A percentile compares a stretch with the other conserved stretches of the same genome.
These are phyloP conservation scores for Chelon auratus DNA, from an alignment of 2,797 vertebrate species.

Conservation along the genomic window DNA sequence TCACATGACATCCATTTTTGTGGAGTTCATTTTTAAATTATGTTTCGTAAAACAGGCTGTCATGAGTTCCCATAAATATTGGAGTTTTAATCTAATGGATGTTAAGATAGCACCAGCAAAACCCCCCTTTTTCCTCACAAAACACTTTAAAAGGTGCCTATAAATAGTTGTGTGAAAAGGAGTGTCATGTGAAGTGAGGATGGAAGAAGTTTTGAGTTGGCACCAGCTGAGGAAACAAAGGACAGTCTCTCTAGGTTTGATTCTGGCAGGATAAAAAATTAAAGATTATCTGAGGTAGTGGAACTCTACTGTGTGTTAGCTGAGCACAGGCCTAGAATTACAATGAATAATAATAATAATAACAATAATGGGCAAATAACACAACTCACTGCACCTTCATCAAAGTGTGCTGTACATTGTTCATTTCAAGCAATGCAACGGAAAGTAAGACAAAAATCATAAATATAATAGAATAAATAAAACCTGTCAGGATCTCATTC, in stretches of 20 bases:
- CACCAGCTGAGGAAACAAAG: not conserved
- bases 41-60: not conserved
- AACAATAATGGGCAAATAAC: too few relatives aligned
- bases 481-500: too few relatives aligned
- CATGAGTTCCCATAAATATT: not conserved
- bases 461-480: too few relatives aligned
- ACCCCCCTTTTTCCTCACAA: too few relatives aligned
- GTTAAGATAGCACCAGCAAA: not conserved
- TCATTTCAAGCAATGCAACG: too few relatives aligned
- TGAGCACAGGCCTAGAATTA: not conserved
- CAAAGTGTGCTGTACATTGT: too few relatives aligned
- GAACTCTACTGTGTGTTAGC: not conserved
- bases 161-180: too few relatives aligned
- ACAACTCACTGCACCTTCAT: too few relatives aligned
- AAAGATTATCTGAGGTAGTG: not conserved
- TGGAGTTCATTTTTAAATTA: not conserved
- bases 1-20: conserved; percentile 25
- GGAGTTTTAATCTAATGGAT: not conserved
- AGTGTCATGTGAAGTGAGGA: not conserved
- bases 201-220: not conserved
- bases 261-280: not conserved
- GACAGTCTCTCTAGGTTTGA: not conserved
- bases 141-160: too few relatives aligned
- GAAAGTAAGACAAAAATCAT: too few relatives aligned
- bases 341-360: too few relatives aligned